Percentiles rank a stretch among this genome's conserved stretches.
phyloP scores from a whole-genome alignment of 1,140 invertebrate genomes.

The Lucilia cuprina region DNA sequence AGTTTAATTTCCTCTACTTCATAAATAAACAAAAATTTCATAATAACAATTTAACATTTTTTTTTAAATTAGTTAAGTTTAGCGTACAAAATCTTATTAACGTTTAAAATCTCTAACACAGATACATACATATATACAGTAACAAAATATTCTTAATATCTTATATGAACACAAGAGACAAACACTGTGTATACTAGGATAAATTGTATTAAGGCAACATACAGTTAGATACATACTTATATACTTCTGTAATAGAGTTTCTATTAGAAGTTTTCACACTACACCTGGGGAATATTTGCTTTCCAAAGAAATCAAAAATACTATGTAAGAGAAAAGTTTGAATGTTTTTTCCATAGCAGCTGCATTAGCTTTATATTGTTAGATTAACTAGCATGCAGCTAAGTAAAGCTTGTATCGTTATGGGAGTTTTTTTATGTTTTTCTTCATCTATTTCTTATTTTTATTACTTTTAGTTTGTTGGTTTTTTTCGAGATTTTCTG shows the following conservation, averaged over 20 bases:
- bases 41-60: background rate
- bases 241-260: no score
- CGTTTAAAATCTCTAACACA: background rate
- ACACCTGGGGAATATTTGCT: background rate
- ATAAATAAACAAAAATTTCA: no score
- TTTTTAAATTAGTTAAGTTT: background rate
- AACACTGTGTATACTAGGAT: no score
- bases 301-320: background rate
- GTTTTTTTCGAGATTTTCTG: background rate
- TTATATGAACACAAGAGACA: no score
- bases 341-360: background rate
- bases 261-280: background rate
- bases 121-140: background rate
- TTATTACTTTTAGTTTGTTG: background rate
- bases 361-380: background rate
- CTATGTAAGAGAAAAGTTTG: background rate
- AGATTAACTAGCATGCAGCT: background rate
- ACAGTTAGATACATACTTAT: no score
- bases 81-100: background rate
- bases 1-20: no score
- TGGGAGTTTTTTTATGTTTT: background rate
- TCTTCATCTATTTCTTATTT: background rate
- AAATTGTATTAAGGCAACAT: no score
- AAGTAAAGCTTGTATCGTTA: background rate
- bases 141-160: background rate